Conservation (phyloP, 2,113 vertebrate genomes). For the Aspiorhynchus laticeps region DNA sequence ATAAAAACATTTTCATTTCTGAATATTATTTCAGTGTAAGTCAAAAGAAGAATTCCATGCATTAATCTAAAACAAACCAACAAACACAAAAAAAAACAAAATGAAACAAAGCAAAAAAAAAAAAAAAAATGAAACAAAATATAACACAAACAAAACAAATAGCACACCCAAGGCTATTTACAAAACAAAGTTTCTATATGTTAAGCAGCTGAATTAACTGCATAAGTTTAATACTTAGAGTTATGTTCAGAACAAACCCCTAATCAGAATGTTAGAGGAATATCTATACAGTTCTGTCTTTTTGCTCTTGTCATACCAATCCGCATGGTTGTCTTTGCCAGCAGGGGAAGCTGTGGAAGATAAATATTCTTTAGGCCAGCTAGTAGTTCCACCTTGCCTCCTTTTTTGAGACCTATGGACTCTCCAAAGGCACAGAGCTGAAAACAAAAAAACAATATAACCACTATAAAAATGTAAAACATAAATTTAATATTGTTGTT, state of each 20-base stretch:
- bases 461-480: not conserved
- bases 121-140: not conserved
- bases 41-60: not conserved
- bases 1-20: not conserved
- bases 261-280: not conserved
- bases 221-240: not conserved
- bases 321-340: conserved; percentile 82
- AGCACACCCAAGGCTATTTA: not conserved
- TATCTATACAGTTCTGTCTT: not conserved
- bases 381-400: conserved; percentile 66
- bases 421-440: conserved; percentile 83
- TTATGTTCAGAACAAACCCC: not conserved
- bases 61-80: not conserved
- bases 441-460: conserved; percentile 5
- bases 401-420: conserved; percentile 65
- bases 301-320: conserved; percentile 77
- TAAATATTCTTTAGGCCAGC: conserved; percentile 82
- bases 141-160: not conserved
- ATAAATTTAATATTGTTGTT: not conserved
- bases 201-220: not conserved
- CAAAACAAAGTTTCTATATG: not conserved
- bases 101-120: not conserved
- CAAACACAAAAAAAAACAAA: no score
- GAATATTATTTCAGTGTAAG: not conserved
- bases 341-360: conserved; percentile 80